phyloP scores from a whole-genome alignment of 2,797 vertebrate genomes.

The Hephaestus fuliginosus region DNA sequence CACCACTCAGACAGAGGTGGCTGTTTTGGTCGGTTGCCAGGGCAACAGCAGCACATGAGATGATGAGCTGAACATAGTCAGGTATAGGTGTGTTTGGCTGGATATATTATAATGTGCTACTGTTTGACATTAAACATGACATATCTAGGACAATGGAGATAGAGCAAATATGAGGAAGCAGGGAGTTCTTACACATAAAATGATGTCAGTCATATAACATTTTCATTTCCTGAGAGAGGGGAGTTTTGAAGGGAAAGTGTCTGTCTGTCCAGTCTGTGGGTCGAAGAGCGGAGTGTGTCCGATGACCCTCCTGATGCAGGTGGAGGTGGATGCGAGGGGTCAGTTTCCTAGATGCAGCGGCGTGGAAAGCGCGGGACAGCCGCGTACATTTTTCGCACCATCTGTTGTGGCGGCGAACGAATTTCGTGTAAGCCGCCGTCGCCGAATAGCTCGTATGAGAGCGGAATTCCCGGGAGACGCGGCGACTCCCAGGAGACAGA shows the following conservation, averaged over 20 bases:
- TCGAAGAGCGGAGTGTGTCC: background rate
- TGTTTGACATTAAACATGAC: background rate
- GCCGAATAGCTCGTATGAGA: conserved; percentile 11
- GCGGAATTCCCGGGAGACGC: conserved; percentile 12
- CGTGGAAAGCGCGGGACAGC: background rate
- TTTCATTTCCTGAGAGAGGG: background rate
- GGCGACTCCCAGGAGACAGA: conserved; percentile 32
- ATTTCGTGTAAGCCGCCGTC: conserved; percentile 1
- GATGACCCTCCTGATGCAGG: background rate
- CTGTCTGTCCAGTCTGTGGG: background rate
- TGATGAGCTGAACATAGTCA: background rate
- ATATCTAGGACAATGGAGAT: no score
- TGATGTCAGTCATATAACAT: background rate
- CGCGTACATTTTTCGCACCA: background rate
- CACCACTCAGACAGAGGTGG: background rate
- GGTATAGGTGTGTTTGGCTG: background rate
- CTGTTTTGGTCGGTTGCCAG: conserved; percentile 7
- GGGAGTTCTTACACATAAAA: background rate
- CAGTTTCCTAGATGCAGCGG: background rate
- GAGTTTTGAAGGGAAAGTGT: background rate
- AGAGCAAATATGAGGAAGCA: background rate
- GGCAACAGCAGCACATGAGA: background rate
- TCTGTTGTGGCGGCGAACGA: conserved; percentile 9
- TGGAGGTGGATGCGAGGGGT: background rate
- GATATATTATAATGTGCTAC: background rate